These are phyloP conservation scores for Rhopilema esculentum DNA, from an alignment of 30 jellyfish, hydroid and myxozoan genomes.

Conservation along the genomic window DNA sequence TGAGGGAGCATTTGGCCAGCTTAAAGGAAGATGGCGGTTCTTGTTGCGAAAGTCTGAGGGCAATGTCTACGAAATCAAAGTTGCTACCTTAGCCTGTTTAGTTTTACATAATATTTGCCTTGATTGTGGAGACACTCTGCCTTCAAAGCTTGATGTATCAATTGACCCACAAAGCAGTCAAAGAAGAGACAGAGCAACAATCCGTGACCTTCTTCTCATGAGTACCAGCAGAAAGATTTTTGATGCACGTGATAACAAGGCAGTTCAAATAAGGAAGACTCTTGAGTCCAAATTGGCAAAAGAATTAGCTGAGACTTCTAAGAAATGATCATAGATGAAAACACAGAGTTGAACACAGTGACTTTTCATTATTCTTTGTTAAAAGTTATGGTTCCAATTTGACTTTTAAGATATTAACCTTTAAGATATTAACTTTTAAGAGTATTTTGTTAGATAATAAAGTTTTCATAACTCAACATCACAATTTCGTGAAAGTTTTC, in stretches of 20 bases:
- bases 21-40: slow-evolving; percentile 59
- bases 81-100: slow-evolving; percentile 60
- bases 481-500: slow-evolving; percentile 42
- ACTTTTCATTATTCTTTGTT: slow-evolving; percentile 5
- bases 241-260: slow-evolving; percentile 46
- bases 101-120: slow-evolving; percentile 74
- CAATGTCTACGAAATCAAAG: slow-evolving; percentile 40
- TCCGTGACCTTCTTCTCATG: slow-evolving; percentile 50
- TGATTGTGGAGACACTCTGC: slow-evolving; percentile 54
- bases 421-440: slow-evolving; percentile 26
- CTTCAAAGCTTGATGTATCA: slow-evolving; percentile 44
- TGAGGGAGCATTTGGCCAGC: slow-evolving; percentile 41
- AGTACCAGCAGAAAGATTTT: slow-evolving; percentile 29
- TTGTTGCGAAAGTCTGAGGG: slow-evolving; percentile 66
- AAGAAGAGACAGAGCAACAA: slow-evolving; percentile 34
- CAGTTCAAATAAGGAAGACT: slow-evolving; percentile 19
- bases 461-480: slow-evolving; percentile 4
- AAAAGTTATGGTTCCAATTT: slow-evolving; percentile 17
- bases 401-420: background rate
- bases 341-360: slow-evolving; percentile 12
- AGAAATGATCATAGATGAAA: slow-evolving; percentile 14
- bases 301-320: slow-evolving; percentile 16
- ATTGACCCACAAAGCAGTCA: slow-evolving; percentile 53
- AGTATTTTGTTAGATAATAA: slow-evolving; percentile 11
- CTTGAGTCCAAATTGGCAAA: slow-evolving; percentile 45